Evolutionary conservation across 2,888 invertebrate species (phyloP).

Genomic region (Acanthosepion esculentum): DNA sequence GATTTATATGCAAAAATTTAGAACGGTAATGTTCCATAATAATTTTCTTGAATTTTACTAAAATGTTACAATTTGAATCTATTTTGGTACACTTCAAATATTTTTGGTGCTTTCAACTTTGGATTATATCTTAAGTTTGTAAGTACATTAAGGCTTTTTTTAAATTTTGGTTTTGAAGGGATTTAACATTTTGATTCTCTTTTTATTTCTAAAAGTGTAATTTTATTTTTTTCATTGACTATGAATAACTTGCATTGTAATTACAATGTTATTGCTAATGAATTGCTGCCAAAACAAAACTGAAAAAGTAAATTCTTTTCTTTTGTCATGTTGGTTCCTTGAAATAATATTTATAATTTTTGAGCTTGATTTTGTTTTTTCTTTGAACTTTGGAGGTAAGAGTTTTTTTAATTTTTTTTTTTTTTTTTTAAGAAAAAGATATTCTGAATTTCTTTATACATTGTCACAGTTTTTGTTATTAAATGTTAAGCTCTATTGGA

Average conservation of each 20-base stretch:
- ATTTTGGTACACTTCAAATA: neutral
- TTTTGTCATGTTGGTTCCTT: neutral
- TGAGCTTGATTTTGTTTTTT: neutral
- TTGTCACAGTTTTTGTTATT: no score
- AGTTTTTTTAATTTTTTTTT: no score
- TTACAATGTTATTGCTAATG: neutral
- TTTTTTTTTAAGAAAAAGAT: no score
- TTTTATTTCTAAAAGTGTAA: neutral
- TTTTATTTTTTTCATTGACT: neutral
- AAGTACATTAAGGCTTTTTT: neutral
- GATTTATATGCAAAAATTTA: neutral
- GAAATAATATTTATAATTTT: neutral
- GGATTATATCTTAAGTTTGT: neutral
- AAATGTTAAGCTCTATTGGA: no score
- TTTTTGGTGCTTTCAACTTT: neutral
- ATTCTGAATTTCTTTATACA: no score
- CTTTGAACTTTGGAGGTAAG: no score
- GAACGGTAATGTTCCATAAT: neutral
- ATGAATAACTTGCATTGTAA: neutral
- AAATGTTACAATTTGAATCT: neutral
- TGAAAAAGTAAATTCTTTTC: neutral
- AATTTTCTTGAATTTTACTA: neutral
- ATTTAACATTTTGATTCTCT: neutral
- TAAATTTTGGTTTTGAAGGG: neutral
- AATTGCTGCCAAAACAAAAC: neutral